These are phyloP conservation scores for Gorsachius goisagi DNA, from an alignment of 2,113 vertebrate species.

Conservation along the genomic window DNA sequence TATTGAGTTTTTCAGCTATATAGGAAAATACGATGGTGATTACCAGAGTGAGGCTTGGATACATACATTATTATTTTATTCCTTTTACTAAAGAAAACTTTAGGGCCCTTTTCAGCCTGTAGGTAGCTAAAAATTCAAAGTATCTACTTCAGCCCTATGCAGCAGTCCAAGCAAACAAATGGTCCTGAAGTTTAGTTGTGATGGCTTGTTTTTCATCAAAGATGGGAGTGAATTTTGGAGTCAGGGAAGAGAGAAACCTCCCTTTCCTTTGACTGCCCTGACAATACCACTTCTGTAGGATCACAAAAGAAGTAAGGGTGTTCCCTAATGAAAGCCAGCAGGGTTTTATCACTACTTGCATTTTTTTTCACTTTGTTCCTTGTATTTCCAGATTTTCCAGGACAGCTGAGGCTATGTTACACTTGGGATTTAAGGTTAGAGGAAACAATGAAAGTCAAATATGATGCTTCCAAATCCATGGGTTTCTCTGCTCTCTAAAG, in stretches of 20 bases:
- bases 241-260: not conserved
- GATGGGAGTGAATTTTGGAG: not conserved
- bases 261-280: not conserved
- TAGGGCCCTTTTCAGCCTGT: not conserved
- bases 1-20: not conserved
- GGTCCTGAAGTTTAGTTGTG: not conserved
- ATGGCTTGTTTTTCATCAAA: not conserved
- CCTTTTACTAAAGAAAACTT: not conserved
- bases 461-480: not conserved
- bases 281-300: not conserved
- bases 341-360: not conserved
- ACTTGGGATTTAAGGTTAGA: not conserved
- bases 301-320: not conserved
- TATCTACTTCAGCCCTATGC: not conserved
- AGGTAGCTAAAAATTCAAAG: not conserved
- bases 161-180: not conserved
- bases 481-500: not conserved
- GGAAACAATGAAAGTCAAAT: not conserved
- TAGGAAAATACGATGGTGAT: not conserved
- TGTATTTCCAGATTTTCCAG: not conserved
- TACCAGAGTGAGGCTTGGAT: not conserved
- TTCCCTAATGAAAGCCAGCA: not conserved
- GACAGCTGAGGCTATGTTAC: not conserved
- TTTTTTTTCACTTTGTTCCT: not conserved
- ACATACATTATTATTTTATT: not conserved